A percentile compares a stretch with the other conserved stretches of the same genome.
phyloP scores from a whole-genome alignment of 2,888 invertebrate genomes.

The Zhengitettix transpicula region DNA sequence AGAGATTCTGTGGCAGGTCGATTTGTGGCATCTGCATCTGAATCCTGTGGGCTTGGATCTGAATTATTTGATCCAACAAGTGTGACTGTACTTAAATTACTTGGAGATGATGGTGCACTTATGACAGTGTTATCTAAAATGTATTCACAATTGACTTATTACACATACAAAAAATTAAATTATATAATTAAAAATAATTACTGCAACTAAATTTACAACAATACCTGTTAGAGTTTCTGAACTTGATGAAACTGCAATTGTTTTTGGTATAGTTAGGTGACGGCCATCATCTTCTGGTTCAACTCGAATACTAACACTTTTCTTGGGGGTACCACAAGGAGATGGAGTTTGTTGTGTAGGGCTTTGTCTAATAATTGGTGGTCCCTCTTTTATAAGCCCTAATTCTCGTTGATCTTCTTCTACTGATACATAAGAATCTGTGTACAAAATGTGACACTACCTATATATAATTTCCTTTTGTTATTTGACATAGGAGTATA shows the following conservation, averaged over 20 bases:
- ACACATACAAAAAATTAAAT: neutral
- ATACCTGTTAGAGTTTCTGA: constrained; percentile 61
- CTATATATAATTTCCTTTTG: too few relatives aligned
- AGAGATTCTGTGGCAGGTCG: constrained; percentile 1
- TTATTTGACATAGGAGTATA: too few relatives aligned
- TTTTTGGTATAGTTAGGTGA: constrained; percentile 54
- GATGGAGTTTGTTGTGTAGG: constrained; percentile 16
- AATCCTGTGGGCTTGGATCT: constrained; percentile 22
- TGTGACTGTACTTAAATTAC: constrained; percentile 56
- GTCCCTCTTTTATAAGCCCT: constrained; percentile 22
- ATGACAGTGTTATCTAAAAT: constrained; percentile 14
- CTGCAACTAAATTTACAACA: neutral
- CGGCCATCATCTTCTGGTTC: constrained; percentile 35
- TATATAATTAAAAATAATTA: too few relatives aligned
- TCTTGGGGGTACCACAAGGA: constrained; percentile 19
- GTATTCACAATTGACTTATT: neutral
- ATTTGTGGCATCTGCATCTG: constrained; percentile 4
- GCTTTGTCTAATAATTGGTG: constrained; percentile 21
- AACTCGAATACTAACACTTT: constrained; percentile 30
- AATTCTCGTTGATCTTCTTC: constrained; percentile 31
- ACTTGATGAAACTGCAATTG: constrained; percentile 54
- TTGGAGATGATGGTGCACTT: constrained; percentile 51
- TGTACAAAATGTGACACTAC: too few relatives aligned
- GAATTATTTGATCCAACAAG: constrained; percentile 42
- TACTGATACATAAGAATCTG: constrained; percentile 20